phyloP scores from a whole-genome alignment of 2,888 invertebrate genomes.

The Apoda limacodes region DNA sequence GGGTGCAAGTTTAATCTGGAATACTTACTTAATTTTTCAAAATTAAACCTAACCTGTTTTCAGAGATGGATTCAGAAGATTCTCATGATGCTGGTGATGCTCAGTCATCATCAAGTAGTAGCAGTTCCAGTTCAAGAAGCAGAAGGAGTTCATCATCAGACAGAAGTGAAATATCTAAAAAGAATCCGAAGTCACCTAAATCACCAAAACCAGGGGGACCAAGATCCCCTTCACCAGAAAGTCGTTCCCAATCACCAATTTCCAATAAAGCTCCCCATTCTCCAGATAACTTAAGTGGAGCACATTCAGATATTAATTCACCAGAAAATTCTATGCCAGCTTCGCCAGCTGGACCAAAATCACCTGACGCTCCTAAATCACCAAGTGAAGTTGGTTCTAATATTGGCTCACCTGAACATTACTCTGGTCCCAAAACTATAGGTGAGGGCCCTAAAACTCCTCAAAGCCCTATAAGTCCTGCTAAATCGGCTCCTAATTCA shows the following conservation, averaged over 20 bases:
- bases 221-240: conserved; percentile 34
- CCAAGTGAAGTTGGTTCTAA: conserved; percentile 39
- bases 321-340: conserved; percentile 54
- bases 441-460: conserved; percentile 53
- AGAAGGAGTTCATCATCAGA: conserved; percentile 53
- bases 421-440: conserved; percentile 31
- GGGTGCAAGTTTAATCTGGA: conserved; percentile 17
- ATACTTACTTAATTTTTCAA: conserved; percentile 21
- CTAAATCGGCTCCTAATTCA: conserved; percentile 39
- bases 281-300: conserved; percentile 52
- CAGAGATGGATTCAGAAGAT: conserved; percentile 74
- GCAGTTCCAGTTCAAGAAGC: conserved; percentile 55
- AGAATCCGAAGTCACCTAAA: conserved; percentile 43
- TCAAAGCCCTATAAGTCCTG: conserved; percentile 40
- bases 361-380: conserved; percentile 58
- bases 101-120: conserved; percentile 55
- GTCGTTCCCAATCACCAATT: conserved; percentile 23
- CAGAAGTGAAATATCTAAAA: conserved; percentile 47
- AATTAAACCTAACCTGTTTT: conserved; percentile 31
- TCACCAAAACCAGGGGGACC: conserved; percentile 30
- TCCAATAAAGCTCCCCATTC: conserved; percentile 32
- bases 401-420: conserved; percentile 31
- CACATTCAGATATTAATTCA: conserved; percentile 58
- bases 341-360: conserved; percentile 49
- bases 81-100: conserved; percentile 62